Base-by-base conservation (phyloP, 2,113 vertebrate genomes). In the Copsychus sechellarum region DNA sequence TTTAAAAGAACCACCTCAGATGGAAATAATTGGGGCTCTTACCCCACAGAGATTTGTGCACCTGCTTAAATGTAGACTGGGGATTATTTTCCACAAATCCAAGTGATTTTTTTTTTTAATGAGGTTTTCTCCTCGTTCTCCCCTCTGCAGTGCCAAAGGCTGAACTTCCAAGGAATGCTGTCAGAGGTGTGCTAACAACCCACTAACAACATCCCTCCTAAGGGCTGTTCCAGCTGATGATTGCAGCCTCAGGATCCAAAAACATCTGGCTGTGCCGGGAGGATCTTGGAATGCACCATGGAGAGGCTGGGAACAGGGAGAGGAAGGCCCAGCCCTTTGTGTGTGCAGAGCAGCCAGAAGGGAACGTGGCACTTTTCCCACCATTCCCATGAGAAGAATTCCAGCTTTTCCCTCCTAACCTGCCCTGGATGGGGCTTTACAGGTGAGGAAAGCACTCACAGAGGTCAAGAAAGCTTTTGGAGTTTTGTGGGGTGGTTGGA, bases 291-390 rank as follows among this genome's bases (percentile, higher is more conserved):
- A 56, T 84, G 28, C n/a, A 56, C 50, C 36, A 4, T 0, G 33
- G 64, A 9, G 54, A n/a, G 54, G 34, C 24, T 34, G 53, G 64
- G 50, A 81, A 43, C 0, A 3, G 29, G 23, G 12, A 38, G 25
- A 26, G 67, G 24, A 92, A 71, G 21, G 48, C 47, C 15, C 53
- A 26, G 14, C 15, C 38, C 34, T 31, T 45, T 2, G 5, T 0
- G 4, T 17, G 14, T 2, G 1, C 33, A 54, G 43, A 42, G 28
- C 38, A n/a, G 48, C 23, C 17, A 11, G 2, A 1, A 20, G 42
- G 24, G 60, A 58, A 10, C 1, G 4, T 1, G 38, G 21, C 25
- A 8, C 5, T 34, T 31, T 64, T 8, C 43, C 20, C 14, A 20
- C 22, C 22, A 3, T 34, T 34, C 29, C 67, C 22, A 4, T 1